Evolutionary conservation across 2,888 invertebrate genomes (phyloP), one percentile per base, ranked within the genome.

Genomic region (Eulithis prunata): DNA sequence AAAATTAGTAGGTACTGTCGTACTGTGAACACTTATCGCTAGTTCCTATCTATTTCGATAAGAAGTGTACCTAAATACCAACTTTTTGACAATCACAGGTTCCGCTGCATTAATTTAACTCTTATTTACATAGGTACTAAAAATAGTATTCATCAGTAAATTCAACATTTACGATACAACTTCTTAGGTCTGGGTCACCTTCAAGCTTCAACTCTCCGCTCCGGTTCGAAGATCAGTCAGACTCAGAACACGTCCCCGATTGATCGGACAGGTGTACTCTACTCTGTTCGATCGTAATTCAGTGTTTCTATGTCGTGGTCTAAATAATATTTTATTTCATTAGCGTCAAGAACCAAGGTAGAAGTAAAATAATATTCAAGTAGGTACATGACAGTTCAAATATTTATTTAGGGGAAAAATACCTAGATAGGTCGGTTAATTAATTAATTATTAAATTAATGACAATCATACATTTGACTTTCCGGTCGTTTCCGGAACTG

Each of bases 231-330:
- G 54, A 61, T 61, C 54, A 46, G 57, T 57, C 43, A 41, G 41
- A 46, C 53, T 57, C 43, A 41, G 41, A 59, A 64, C 47, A 59
- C 45, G 38, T 52, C 45, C 53, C 64, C 38, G 61, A 62, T 57
- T 62, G 64, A 64, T 58, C 21, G 32, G 47, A 66, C 69, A 69
- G 69, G 69, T 69, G 66, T 56, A 13, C 45, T 53, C 41, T 43
- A 32, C 32, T 53, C 28, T 14, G 46, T 62, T 14, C 46, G n/a
- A 47, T 46, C 53, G 57, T 62, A 54, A 62, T 47, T 63, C 57
- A 54, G 41, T 43, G 57, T 49, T 56, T 57, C 47, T 61, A 61
- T 51, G 57, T 55, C 45, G 61, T 43, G 13, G 43, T 52, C 13
- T 4, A 32, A 32, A 52, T 57, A 46, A 47, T 14, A 11, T 49